Conservation (phyloP, 2,797 vertebrate genomes). For the Rhyacichthys aspro region DNA sequence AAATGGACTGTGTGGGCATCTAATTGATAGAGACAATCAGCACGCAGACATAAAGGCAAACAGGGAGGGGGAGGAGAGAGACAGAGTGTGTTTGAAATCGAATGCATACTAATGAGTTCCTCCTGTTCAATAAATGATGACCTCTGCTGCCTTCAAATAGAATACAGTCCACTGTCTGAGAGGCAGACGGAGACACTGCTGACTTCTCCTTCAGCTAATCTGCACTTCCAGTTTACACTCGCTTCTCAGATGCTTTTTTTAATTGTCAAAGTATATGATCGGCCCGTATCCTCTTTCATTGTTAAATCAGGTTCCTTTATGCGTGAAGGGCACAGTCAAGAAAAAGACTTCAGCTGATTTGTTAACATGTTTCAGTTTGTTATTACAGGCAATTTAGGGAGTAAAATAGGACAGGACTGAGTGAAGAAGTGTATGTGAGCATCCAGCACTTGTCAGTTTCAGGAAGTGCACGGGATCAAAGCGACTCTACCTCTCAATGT, state of each 20-base stretch:
- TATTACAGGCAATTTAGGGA: slow-evolving; percentile 14
- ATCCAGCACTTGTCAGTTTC: slow-evolving; percentile 32
- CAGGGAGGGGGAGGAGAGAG: slow-evolving; percentile 54
- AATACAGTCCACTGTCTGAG: slow-evolving; percentile 60
- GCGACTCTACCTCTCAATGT: slow-evolving; percentile 64
- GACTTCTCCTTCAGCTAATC: slow-evolving; percentile 36
- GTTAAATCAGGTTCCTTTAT: not conserved
- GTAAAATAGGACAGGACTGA: slow-evolving; percentile 36
- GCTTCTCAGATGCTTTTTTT: slow-evolving; percentile 2
- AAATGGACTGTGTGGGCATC: slow-evolving; percentile 8
- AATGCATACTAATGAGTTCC: slow-evolving; percentile 77
- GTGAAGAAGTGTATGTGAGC: slow-evolving; percentile 5
- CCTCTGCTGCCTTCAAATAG: slow-evolving; percentile 70
- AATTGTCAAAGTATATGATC: not conserved
- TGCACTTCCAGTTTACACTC: slow-evolving; percentile 10
- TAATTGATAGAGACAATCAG: slow-evolving; percentile 63
- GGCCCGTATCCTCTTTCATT: no score
- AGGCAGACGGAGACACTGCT: slow-evolving; percentile 41
- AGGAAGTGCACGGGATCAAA: slow-evolving; percentile 70
- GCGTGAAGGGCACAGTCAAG: slow-evolving; percentile 11
- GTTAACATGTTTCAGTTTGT: slow-evolving; percentile 33
- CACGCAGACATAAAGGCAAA: slow-evolving; percentile 61
- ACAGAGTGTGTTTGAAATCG: slow-evolving; percentile 63
- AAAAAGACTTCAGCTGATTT: slow-evolving; percentile 18
- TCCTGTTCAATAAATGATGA: slow-evolving; percentile 82